Base-by-base conservation (phyloP, 1,140 invertebrate genomes). In the Caenorhabditis remanei region DNA sequence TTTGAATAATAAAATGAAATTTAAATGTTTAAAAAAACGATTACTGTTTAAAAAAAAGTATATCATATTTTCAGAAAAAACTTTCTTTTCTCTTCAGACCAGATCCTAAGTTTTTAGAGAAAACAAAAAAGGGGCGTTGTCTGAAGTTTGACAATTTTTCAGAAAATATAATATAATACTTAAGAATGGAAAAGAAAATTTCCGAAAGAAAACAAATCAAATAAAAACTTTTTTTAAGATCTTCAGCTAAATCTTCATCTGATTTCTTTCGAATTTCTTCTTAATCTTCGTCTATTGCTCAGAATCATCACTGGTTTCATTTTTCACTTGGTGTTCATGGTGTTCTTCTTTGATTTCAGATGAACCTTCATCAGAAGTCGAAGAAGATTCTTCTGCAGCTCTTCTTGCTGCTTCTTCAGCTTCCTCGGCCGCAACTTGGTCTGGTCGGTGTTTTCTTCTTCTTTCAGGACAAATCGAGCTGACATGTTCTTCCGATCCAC, bases 381-480 rank as follows among this genome's bases (percentile, higher is more conserved):
- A 16, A 21, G 40, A 7, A 40, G 82, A 7, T 84, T 58, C 50
- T 61, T 84, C 83, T 5, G 43, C 40, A 58, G 83, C 58, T 4
- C 58, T 13, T 84, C 83, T 84, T 6, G 83, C 83, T 13, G 82
- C 82, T 58, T 32, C 32, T 32, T 84, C 82, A 4, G 82, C 82
- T 84, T 84, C 82, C 41, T 84, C 58, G 4, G 82, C 82, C 16
- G 53, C 58, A 6, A 84, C 58, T 84, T 84, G 53, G n/a, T 63
- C 56, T n/a, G 82, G 82, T 84, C 82, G 41, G 58, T 84, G 56
- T 21, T 84, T 84, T 58, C 82, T 16, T 88, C 87, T 71, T 83
- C 71, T 79, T 79, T 79, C 71, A 1, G 71, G 71, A 24, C 71
- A 79, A 6, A 87, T 89, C 58, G 50, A 89, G 84, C 79, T 79